A percentile compares a stretch with the other conserved stretches of the same genome.
Conservation (phyloP, 2,113 vertebrate genomes). For the Anthoscopus minutus region DNA sequence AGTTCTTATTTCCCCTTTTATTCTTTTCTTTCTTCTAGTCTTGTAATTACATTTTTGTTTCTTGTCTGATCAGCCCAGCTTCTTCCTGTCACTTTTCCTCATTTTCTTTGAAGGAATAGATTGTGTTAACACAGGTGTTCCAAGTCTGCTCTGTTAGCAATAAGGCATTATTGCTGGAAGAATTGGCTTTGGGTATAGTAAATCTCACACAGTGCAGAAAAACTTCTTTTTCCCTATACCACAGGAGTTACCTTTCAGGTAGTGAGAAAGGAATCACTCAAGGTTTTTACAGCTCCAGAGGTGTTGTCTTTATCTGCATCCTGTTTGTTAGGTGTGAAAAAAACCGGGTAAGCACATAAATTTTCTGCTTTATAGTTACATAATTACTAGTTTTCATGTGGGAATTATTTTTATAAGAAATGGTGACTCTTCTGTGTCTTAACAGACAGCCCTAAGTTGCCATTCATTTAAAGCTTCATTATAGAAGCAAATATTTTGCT, state of each 20-base stretch:
- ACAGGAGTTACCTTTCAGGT: neutral
- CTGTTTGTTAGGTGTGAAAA: neutral
- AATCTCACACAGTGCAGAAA: neutral
- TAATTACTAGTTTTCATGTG: neutral
- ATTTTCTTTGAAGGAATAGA: neutral
- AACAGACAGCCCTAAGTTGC: neutral
- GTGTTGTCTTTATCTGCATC: neutral
- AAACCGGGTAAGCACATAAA: neutral
- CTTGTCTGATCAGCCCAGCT: neutral
- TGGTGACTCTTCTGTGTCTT: neutral
- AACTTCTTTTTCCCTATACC: neutral
- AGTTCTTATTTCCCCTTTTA: neutral
- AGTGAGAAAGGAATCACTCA: neutral
- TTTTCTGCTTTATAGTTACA: neutral
- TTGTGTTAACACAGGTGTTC: neutral
- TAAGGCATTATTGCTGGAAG: neutral
- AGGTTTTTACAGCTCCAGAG: neutral
- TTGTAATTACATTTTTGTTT: neutral
- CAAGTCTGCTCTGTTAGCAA: neutral
- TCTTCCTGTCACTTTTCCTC: neutral
- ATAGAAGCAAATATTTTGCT: neutral
- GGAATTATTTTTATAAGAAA: neutral
- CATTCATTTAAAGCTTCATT: neutral
- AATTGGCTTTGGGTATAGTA: neutral
- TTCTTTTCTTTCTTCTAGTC: neutral